Evolutionary conservation across 2,113 vertebrate genomes (phyloP).

Genomic region (Prunella himalayana): DNA sequence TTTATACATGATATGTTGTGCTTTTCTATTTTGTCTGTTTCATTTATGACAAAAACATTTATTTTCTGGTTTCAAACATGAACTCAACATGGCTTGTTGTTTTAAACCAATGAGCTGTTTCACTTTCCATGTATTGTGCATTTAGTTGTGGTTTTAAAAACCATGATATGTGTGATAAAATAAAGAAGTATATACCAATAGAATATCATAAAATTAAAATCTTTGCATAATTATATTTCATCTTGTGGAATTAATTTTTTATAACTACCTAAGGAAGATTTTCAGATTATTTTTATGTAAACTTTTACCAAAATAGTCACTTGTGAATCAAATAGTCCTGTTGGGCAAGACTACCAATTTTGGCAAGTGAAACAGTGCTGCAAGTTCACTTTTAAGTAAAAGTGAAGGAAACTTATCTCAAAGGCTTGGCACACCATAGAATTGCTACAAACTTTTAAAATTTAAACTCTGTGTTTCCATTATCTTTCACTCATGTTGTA

Average conservation of each 20-base stretch:
- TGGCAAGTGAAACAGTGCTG: conserved; percentile 76
- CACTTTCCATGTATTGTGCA: conserved; percentile 59
- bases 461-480: conserved; percentile 46
- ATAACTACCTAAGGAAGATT: background rate
- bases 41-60: conserved; percentile 56
- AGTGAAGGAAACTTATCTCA: conserved; percentile 15
- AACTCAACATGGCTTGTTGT: conserved; percentile 50
- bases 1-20: conserved; percentile 59
- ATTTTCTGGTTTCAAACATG: conserved; percentile 65
- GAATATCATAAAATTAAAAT: background rate
- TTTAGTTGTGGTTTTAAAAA: background rate
- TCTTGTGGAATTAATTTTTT: background rate
- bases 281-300: background rate
- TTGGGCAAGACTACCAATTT: background rate
- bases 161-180: background rate
- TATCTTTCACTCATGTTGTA: conserved; percentile 8
- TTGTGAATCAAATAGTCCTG: background rate
- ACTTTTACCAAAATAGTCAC: background rate
- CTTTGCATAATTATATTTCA: background rate
- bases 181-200: background rate
- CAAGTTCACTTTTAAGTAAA: conserved; percentile 39
- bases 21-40: conserved; percentile 62
- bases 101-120: conserved; percentile 68
- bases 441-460: conserved; percentile 10
- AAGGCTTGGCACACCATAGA: conserved; percentile 27